Base-by-base conservation (phyloP, 2,888 invertebrate genomes). In the Brassicogethes aeneus region DNA sequence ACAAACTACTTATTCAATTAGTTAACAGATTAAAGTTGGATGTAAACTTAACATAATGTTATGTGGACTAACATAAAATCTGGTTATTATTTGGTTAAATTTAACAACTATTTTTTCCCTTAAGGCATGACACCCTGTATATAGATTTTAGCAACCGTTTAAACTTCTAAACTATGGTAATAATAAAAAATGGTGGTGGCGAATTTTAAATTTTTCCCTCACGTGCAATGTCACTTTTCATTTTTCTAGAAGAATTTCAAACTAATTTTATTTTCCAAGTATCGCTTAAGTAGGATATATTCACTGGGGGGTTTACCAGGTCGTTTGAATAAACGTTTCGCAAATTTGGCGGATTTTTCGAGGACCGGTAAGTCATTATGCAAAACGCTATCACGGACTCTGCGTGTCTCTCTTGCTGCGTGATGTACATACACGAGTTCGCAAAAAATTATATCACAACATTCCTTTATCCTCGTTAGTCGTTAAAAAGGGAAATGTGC, bases 251-350 rank as follows among this genome's bases (percentile, higher is more conserved):
- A 37, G 46, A 52, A 43, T 52, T 50, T 48, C 45, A 52, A 46
- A 48, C 50, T 50, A 50, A 52, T 52, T 52, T 50, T 50, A 52
- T 52, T 52, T 50, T 47, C 50, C 40, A 35, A 45, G 52, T 48
- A 50, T 50, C 48, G 45, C 42, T 48, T 47, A 48, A 51, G 51
- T 44, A 38, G 46, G 47, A 50, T 50, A 45, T 48, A 48, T 44
- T 44, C 44, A 40, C 40, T 37, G 39, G 44, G 42, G 46, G 48
- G 50, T 44, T 50, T 47, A 44, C 44, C 45, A 41, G 40, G 40
- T 39, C 40, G 39, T 59, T 59, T 59, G 54, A 59, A 60, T 62
- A 59, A 62, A 58, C 59, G 61, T 61, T 60, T 56, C 52, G 61
- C 61, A 58, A 60, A 60, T 60, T 61, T 57, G 51, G 54, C 54